Evolutionary conservation across 2,888 invertebrate species (phyloP).

Genomic region (Dolichomitus sp.): DNA sequence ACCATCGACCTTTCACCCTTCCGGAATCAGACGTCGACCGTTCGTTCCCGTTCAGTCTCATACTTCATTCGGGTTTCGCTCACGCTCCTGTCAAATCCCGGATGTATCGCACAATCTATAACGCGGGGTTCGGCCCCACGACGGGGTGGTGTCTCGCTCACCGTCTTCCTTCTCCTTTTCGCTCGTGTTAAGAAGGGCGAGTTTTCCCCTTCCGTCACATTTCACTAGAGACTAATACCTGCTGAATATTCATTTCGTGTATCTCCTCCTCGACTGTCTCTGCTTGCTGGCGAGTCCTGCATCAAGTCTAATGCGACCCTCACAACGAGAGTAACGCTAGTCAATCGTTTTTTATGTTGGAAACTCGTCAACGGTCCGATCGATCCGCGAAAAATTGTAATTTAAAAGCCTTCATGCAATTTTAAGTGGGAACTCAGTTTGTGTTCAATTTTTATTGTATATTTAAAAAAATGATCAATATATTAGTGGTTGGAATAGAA

Average conservation of each 20-base stretch:
- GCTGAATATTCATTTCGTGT: conserved; percentile 86
- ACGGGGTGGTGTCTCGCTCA: conserved; percentile 37
- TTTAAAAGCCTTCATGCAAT: neutral
- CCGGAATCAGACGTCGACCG: conserved; percentile 67
- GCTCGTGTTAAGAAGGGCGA: conserved; percentile 83
- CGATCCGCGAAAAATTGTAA: neutral
- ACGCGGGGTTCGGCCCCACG: conserved; percentile 59
- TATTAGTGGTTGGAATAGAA: neutral
- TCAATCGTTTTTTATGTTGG: conserved; percentile 2
- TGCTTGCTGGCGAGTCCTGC: conserved; percentile 66
- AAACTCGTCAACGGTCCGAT: neutral
- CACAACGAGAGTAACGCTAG: conserved; percentile 74
- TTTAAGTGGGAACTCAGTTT: neutral
- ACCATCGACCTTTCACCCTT: conserved; percentile 66
- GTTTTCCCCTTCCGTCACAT: conserved; percentile 83
- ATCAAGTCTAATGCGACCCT: conserved; percentile 84
- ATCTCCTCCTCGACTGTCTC: conserved; percentile 85
- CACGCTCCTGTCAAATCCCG: conserved; percentile 72
- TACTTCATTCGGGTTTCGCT: conserved; percentile 36
- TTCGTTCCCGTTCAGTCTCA: conserved; percentile 68
- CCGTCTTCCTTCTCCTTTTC: conserved; percentile 31
- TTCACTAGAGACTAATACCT: conserved; percentile 86
- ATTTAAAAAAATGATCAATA: neutral
- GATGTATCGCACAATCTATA: conserved; percentile 86
- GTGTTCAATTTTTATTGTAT: too few species aligned